Evolutionary conservation across 2,113 vertebrate genomes (phyloP).

Genomic region (Bothrops jararaca): DNA sequence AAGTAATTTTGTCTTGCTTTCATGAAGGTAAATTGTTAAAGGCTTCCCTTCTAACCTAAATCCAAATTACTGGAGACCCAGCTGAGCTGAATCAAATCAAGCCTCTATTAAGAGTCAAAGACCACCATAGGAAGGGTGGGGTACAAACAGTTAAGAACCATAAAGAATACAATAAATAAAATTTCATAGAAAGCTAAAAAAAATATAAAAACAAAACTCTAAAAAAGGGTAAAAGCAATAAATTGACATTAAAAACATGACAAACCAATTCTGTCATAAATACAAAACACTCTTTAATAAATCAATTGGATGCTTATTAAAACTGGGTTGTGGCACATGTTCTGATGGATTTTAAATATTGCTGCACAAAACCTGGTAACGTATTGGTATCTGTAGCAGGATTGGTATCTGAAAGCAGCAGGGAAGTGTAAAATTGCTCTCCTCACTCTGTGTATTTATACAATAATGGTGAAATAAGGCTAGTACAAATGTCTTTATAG

Average conservation of each 20-base stretch:
- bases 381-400: neutral
- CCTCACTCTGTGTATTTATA: neutral
- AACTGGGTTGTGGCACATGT: neutral
- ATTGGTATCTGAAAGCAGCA: neutral
- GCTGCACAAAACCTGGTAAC: neutral
- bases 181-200: neutral
- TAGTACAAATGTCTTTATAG: neutral
- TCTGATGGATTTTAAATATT: neutral
- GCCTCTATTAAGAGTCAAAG: neutral
- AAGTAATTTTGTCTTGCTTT: neutral
- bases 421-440: neutral
- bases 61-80: neutral
- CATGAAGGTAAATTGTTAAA: neutral
- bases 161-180: neutral
- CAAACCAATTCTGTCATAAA: neutral
- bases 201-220: neutral
- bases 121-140: neutral
- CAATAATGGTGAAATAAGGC: neutral
- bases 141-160: neutral
- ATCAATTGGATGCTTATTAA: neutral
- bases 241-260: neutral
- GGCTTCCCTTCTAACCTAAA: neutral
- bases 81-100: neutral
- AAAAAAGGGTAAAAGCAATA: neutral
- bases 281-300: neutral